Evolutionary conservation across 2,888 invertebrate genomes (phyloP).

Genomic region (Cabera pusaria): DNA sequence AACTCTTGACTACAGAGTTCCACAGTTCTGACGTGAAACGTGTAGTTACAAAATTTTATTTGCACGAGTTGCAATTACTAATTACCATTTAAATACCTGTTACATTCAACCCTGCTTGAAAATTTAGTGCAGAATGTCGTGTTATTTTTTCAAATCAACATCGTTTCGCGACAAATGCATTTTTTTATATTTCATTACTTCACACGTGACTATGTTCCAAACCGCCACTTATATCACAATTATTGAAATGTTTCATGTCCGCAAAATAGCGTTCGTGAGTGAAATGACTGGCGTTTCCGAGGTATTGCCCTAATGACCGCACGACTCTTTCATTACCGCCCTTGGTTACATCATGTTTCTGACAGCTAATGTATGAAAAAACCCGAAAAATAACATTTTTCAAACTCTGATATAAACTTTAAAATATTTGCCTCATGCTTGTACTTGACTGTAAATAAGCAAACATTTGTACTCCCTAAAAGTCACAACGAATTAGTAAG

Average conservation of each 20-base stretch:
- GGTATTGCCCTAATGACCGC: slow-evolving; percentile 48
- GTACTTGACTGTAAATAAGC: slow-evolving; percentile 1
- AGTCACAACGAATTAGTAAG: slow-evolving; percentile 1
- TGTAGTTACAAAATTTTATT: too few species aligned
- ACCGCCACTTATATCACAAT: slow-evolving; percentile 16
- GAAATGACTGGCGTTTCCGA: slow-evolving; percentile 41
- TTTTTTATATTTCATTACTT: too few species aligned
- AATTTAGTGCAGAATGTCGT: too few species aligned
- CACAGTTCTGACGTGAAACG: too few species aligned
- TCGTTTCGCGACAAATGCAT: too few species aligned
- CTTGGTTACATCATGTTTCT: slow-evolving; percentile 23
- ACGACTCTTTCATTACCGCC: slow-evolving; percentile 41
- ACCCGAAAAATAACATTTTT: slow-evolving; percentile 23
- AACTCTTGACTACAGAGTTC: too few species aligned
- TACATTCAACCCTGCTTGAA: too few species aligned
- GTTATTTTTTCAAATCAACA: not conserved
- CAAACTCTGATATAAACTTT: slow-evolving; percentile 15
- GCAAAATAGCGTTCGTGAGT: slow-evolving; percentile 36
- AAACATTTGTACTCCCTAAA: not conserved
- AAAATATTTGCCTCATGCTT: slow-evolving; percentile 12
- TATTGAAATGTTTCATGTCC: slow-evolving; percentile 32
- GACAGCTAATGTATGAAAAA: slow-evolving; percentile 18
- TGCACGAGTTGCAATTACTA: too few species aligned
- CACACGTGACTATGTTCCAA: not conserved
- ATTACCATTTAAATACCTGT: too few species aligned